Percentiles rank a stretch among this genome's conserved stretches.
phyloP scores from a whole-genome alignment of 2,888 invertebrate species.

The Pocota personata region DNA sequence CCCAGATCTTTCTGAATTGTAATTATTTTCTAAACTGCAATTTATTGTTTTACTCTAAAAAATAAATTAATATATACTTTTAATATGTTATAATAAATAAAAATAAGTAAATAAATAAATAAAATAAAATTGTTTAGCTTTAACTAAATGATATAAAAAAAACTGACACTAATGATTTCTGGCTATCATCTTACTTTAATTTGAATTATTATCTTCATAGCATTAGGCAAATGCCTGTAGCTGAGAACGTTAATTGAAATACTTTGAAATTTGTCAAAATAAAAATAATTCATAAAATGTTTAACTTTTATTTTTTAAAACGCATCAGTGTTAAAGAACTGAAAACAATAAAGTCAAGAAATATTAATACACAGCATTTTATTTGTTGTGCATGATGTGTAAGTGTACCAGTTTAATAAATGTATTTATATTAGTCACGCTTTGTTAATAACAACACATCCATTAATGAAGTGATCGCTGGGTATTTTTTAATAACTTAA shows the following conservation, averaged over 20 bases:
- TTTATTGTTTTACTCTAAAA: no score
- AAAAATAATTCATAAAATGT: not conserved
- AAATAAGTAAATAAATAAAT: no score
- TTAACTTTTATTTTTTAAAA: no score
- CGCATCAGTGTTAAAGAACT: no score
- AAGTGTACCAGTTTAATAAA: not conserved
- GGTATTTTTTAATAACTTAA: not conserved
- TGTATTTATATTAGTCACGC: slow-evolving; percentile 27
- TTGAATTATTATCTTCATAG: not conserved
- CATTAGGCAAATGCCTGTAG: not conserved
- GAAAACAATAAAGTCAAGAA: not conserved
- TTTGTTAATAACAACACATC: slow-evolving; percentile 10
- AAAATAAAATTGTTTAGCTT: no score
- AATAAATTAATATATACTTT: no score
- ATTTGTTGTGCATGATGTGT: not conserved
- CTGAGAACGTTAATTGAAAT: not conserved
- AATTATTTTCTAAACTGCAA: no score
- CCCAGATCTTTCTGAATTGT: no score
- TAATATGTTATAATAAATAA: no score
- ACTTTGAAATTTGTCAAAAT: not conserved
- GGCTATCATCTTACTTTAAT: not conserved
- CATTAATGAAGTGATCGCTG: slow-evolving; percentile 40
- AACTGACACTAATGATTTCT: no score
- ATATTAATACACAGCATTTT: not conserved
- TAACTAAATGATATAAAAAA: no score